phyloP scores from a whole-genome alignment of 2,113 vertebrate species.

The Peromyscus polionotus region DNA sequence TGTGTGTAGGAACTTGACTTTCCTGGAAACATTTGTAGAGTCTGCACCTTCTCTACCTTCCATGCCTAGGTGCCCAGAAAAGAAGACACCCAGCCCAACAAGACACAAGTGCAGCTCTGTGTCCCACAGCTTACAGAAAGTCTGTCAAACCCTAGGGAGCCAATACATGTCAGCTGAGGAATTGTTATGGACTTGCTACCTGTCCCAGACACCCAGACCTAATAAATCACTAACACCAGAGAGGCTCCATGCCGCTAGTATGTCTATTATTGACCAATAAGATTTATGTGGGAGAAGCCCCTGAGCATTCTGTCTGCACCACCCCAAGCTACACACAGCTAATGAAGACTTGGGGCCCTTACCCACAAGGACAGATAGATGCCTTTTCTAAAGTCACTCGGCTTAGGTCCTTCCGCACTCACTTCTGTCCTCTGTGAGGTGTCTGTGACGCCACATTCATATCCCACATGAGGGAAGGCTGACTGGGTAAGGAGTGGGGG shows the following conservation, averaged over 20 bases:
- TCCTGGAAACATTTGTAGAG: neutral
- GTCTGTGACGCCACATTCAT: neutral
- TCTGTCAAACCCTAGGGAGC: neutral
- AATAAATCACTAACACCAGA: neutral
- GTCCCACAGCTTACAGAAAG: neutral
- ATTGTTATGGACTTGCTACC: neutral
- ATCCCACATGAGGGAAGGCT: neutral
- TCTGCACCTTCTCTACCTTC: neutral
- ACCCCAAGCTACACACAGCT: neutral
- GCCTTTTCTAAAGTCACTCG: slow-evolving; percentile 51
- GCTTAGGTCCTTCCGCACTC: slow-evolving; percentile 58
- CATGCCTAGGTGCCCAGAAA: fast-evolving
- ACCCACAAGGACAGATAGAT: neutral
- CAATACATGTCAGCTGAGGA: neutral
- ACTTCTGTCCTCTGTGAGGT: slow-evolving; percentile 52
- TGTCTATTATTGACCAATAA: neutral
- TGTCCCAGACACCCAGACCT: neutral
- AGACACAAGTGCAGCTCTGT: neutral
- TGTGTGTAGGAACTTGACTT: neutral
- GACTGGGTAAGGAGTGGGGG: neutral
- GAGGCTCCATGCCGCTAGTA: neutral
- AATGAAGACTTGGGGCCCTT: neutral
- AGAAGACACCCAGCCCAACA: neutral
- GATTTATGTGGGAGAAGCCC: neutral
- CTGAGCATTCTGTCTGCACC: neutral